Evolutionary conservation across 1,140 invertebrate genomes (phyloP), one percentile per base, ranked within the genome.

Genomic region (Tigriopus japonicus): DNA sequence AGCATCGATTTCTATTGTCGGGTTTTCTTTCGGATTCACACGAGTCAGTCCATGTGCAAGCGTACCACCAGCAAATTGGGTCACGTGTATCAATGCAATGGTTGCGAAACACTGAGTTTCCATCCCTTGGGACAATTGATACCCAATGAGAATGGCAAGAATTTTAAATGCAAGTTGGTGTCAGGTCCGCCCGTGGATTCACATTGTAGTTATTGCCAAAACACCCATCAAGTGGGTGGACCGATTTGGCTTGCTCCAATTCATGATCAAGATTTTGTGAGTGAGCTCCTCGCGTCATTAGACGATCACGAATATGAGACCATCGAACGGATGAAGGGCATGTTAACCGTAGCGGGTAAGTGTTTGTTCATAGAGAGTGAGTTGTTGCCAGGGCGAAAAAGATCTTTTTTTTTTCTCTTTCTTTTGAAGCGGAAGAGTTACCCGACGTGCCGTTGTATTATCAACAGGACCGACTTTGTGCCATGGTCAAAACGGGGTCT

Each of bases 1-100:
- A 95, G 91, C 60, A 87, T 85, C 3, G 96, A 99, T 73, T 99
- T 99, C 74, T 99, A 99, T 71, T 81, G 98, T 23, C 75, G 96
- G 64, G 81, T 98, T 6, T 96, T 98, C 76, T 87, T 98, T 0
- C 79, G 80, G 67, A 73, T 99, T 1, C 81, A 78, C 56, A 79
- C 81, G 0, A 82, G 90, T 52, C 83, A 60, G 45, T 6, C 13
- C 6, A 58, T 21, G 15, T 17, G 28, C 17, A 60, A 60, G 43
- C 15, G 15, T 3, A 42, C 42, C 28, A 76, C 66, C 64, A 84
- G 81, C 64, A 91, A 94, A 71, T 74, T 88, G 52, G 83, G 87
- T 6, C 79, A 85, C 76, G 76, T 93, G 1, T 91, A 88, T 71
- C 82, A 89, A 65, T 98, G 92, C 69, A 79, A 77, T 13, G 88